A percentile compares a stretch with the other conserved stretches of the same genome.
phyloP scores from a whole-genome alignment of 30 jellyfish, hydroid and myxozoan species.

The Sanderia malayensis region DNA sequence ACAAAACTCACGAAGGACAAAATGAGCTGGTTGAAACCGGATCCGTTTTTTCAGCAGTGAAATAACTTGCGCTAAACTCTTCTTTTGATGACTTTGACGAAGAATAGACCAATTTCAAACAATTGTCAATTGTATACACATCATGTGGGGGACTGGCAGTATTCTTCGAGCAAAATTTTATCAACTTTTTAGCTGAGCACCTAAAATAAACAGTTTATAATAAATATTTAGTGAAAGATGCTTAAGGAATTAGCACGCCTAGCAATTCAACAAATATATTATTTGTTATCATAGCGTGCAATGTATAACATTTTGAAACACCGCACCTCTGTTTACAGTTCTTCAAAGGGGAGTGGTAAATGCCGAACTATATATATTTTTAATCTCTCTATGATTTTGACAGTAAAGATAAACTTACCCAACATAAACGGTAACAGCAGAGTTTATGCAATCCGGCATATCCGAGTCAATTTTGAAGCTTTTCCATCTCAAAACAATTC shows the following conservation, averaged over 20 bases:
- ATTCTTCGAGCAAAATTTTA: constrained; percentile 63
- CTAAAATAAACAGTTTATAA: neutral
- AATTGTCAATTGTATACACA: constrained; percentile 59
- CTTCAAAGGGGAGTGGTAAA: too few species aligned
- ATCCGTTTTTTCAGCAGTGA: neutral
- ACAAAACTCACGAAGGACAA: neutral
- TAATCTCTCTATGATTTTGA: too few species aligned
- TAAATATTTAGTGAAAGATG: too few species aligned
- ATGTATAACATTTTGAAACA: too few species aligned
- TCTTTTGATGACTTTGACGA: constrained; percentile 19
- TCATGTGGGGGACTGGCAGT: constrained; percentile 67
- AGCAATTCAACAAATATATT: too few species aligned
- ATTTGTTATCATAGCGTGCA: too few species aligned
- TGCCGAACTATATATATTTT: too few species aligned
- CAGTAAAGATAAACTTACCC: too few species aligned
- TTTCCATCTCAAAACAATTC: constrained; percentile 52
- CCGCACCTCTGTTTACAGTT: too few species aligned
- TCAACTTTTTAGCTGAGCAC: constrained; percentile 6
- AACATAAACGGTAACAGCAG: constrained; percentile 31
- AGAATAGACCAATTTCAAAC: constrained; percentile 31
- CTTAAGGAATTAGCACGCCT: too few species aligned
- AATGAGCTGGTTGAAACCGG: constrained; percentile 8
- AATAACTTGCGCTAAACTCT: constrained; percentile 29
- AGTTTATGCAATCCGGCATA: constrained; percentile 37
- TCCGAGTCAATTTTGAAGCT: constrained; percentile 31